Percentiles rank a stretch among this genome's conserved stretches.
phyloP scores from a whole-genome alignment of 2,797 vertebrate genomes.

The Macropus fuliginosus region DNA sequence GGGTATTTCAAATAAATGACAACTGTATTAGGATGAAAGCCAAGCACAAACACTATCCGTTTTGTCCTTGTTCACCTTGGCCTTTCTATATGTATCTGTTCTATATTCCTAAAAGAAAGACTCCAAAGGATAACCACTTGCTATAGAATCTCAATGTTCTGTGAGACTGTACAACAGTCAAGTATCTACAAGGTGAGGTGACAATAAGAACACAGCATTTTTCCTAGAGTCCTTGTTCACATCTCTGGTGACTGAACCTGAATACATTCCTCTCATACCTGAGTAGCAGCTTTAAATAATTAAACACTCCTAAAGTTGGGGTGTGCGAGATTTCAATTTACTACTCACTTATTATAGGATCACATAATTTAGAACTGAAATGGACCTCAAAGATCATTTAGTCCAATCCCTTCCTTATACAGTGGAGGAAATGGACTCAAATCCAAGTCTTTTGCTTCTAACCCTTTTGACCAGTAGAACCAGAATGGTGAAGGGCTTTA shows the following conservation, averaged over 20 bases:
- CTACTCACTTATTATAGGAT: conserved; percentile 38
- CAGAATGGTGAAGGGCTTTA: not conserved
- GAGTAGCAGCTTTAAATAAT: conserved; percentile 17
- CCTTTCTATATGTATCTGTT: not conserved
- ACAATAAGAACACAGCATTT: not conserved
- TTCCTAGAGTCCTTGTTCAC: not conserved
- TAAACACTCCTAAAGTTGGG: conserved; percentile 67
- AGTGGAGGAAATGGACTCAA: not conserved
- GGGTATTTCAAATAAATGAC: conserved; percentile 13
- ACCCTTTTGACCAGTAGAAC: not conserved
- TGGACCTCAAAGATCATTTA: not conserved
- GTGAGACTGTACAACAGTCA: not conserved
- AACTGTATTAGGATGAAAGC: not conserved
- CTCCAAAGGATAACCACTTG: not conserved
- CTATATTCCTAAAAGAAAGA: not conserved
- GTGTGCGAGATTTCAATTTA: conserved; percentile 59
- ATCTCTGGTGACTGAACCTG: conserved; percentile 1
- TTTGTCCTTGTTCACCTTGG: not conserved
- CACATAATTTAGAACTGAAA: not conserved
- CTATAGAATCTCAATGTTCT: conserved; percentile 33
- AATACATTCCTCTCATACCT: conserved; percentile 67
- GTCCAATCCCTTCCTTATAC: not conserved
- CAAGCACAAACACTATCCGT: not conserved
- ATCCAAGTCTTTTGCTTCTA: not conserved
- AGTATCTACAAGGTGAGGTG: not conserved